Evolutionary conservation across 2,113 vertebrate species (phyloP).

Genomic region (Kobus ellipsiprymnus): DNA sequence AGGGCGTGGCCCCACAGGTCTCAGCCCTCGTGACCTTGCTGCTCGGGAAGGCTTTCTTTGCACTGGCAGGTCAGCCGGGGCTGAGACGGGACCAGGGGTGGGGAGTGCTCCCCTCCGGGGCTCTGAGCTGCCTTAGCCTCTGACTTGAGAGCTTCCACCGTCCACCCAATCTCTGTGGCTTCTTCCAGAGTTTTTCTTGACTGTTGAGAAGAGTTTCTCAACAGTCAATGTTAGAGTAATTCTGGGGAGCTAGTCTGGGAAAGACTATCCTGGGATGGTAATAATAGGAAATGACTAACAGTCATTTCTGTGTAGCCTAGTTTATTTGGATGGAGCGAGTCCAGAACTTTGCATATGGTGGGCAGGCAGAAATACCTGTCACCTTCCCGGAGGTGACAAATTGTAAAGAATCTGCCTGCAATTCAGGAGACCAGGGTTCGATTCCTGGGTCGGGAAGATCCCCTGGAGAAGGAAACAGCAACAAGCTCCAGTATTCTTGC

Average conservation of each 20-base stretch:
- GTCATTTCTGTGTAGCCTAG: background rate
- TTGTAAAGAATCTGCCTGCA: background rate
- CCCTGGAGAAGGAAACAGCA: background rate
- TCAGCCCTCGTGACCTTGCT: background rate
- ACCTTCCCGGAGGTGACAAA: background rate
- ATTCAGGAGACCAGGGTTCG: background rate
- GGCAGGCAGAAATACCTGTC: background rate
- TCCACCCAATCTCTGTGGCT: background rate
- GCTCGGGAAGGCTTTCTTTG: background rate
- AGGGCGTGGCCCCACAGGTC: too few species aligned
- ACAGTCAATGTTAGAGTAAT: background rate
- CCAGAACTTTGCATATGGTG: background rate
- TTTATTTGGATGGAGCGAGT: background rate
- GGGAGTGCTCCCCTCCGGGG: too few species aligned
- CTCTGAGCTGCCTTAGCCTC: background rate
- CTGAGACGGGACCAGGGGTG: background rate
- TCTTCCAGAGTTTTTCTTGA: background rate
- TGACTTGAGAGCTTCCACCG: background rate
- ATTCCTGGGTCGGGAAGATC: background rate
- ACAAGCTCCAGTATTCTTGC: background rate
- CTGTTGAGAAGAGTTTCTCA: background rate
- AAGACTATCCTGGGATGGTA: too few species aligned
- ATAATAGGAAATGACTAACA: background rate
- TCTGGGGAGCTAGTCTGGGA: background rate
- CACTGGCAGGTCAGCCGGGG: background rate